These are phyloP conservation scores for Tricholaema leucomelas DNA, from an alignment of 2,113 vertebrate genomes.

Conservation along the genomic window DNA sequence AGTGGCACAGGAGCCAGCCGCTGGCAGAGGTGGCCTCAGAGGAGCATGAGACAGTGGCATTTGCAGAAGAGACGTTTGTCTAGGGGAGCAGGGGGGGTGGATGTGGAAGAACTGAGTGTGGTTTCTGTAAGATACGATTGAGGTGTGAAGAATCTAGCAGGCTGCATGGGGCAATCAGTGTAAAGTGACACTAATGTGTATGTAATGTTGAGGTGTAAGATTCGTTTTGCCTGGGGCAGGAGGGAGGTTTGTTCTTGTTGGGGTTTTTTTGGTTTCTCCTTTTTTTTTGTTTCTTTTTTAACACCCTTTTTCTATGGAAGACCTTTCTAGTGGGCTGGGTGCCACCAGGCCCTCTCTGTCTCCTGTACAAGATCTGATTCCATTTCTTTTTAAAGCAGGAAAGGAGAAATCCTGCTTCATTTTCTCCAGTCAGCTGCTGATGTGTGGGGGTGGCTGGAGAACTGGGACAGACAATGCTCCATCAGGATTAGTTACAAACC, in stretches of 20 bases:
- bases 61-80: constrained; percentile 70
- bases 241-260: background rate
- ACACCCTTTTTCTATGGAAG: background rate
- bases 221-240: background rate
- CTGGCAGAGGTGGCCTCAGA: background rate
- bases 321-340: background rate
- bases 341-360: background rate
- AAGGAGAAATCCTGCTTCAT: background rate
- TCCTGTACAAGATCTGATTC: background rate
- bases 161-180: background rate
- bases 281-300: background rate
- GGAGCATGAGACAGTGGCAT: background rate
- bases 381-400: background rate
- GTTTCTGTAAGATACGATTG: constrained; percentile 13
- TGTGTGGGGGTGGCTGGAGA: background rate
- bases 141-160: constrained; percentile 27
- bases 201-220: background rate
- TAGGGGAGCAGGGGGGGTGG: background rate
- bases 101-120: background rate
- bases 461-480: background rate
- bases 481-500: background rate
- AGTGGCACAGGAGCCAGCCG: constrained; percentile 43
- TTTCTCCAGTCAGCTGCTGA: background rate
- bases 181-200: background rate
- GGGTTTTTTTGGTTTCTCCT: background rate